phyloP scores from a whole-genome alignment of 2,113 vertebrate genomes.

The Crotalus horridus region DNA sequence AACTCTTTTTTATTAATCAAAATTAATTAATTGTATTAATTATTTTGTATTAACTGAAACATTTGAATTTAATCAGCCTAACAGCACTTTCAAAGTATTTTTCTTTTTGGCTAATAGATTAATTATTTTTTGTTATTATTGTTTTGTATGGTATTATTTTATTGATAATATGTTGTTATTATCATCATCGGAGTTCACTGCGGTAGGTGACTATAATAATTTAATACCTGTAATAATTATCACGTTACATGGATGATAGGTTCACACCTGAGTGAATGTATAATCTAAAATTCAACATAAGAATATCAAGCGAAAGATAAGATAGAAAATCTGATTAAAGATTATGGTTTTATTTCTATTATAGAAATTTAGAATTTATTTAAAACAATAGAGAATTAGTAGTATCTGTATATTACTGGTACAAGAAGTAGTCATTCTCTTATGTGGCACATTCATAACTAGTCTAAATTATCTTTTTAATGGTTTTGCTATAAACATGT shows the following conservation, averaged over 20 bases:
- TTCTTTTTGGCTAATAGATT: background rate
- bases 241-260: background rate
- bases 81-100: background rate
- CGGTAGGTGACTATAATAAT: background rate
- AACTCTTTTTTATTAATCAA: too few species aligned
- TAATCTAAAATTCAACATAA: background rate
- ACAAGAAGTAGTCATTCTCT: background rate
- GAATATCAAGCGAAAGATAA: background rate
- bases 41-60: background rate
- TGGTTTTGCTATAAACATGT: background rate
- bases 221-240: background rate
- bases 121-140: background rate
- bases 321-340: too few species aligned
- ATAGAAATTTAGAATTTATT: background rate
- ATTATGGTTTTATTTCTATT: background rate
- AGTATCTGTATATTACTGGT: too few species aligned
- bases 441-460: background rate
- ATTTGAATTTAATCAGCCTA: background rate
- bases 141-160: background rate
- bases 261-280: background rate
- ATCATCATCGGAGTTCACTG: background rate
- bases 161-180: background rate
- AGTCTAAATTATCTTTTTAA: background rate
- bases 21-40: too few species aligned
- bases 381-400: background rate